Conservation (phyloP, 2,888 invertebrate species). For the Caenorhabditis angaria region DNA sequence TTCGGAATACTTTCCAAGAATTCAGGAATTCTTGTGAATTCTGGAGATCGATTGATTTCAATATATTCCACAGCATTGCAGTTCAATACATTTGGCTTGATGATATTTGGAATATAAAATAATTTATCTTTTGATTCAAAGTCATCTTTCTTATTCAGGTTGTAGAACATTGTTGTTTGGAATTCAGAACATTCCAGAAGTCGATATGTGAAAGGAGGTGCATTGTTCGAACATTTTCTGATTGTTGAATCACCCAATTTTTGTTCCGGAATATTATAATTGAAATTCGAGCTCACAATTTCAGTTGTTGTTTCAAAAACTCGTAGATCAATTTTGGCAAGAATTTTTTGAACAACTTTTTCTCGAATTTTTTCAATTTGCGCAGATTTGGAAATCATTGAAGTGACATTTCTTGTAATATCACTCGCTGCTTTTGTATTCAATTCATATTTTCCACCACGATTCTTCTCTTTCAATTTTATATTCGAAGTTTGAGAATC, state of each 20-base stretch:
- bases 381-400: slow-evolving; percentile 30
- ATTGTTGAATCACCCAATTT: slow-evolving; percentile 8
- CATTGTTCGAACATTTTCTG: slow-evolving; percentile 27
- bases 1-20: slow-evolving; percentile 20
- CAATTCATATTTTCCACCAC: slow-evolving; percentile 60
- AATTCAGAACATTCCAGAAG: slow-evolving; percentile 56
- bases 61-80: slow-evolving; percentile 62
- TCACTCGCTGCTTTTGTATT: slow-evolving; percentile 54
- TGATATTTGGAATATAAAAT: slow-evolving; percentile 38
- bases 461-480: slow-evolving; percentile 42
- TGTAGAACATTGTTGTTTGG: slow-evolving; percentile 52
- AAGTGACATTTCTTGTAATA: slow-evolving; percentile 38
- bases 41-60: slow-evolving; percentile 48
- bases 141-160: slow-evolving; percentile 47
- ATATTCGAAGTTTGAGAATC: slow-evolving; percentile 22
- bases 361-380: slow-evolving; percentile 39
- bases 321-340: slow-evolving; percentile 24
- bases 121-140: slow-evolving; percentile 26
- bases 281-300: slow-evolving; percentile 34
- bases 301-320: slow-evolving; percentile 44
- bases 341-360: slow-evolving; percentile 34
- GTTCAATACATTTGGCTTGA: slow-evolving; percentile 33
- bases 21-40: slow-evolving; percentile 38
- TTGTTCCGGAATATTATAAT: slow-evolving; percentile 28
- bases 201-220: slow-evolving; percentile 28